Conservation (phyloP, 2,888 invertebrate species). For the Tipula helvola region DNA sequence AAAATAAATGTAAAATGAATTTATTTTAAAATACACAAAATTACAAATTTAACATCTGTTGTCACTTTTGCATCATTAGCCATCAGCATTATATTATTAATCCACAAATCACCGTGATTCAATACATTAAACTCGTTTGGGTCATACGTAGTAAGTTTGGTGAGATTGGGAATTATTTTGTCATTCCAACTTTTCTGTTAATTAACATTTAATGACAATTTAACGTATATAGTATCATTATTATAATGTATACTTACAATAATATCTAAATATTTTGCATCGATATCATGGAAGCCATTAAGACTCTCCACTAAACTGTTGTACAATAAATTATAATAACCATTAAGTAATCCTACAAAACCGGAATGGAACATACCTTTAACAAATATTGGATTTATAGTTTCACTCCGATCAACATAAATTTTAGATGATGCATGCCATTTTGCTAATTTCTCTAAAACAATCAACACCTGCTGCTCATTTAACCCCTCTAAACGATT, state of each 20-base stretch:
- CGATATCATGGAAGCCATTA: not conserved
- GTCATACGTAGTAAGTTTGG: not conserved
- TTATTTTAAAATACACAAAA: not conserved
- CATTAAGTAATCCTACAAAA: not conserved
- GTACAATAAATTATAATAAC: not conserved
- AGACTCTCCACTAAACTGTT: not conserved
- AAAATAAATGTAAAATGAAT: not conserved
- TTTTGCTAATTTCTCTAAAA: not conserved
- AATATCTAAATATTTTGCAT: not conserved
- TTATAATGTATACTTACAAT: not conserved
- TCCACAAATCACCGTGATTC: constrained; percentile 39
- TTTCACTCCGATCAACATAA: not conserved
- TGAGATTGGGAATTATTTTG: not conserved
- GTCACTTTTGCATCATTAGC: constrained; percentile 16
- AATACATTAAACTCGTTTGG: constrained; percentile 31
- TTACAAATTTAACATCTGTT: not conserved
- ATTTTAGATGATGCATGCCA: not conserved
- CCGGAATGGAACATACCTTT: not conserved
- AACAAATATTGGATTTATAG: not conserved
- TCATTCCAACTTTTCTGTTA: not conserved
- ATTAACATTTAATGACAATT: not conserved
- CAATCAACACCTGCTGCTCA: not conserved
- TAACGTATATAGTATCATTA: not conserved
- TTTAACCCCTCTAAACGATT: not conserved
- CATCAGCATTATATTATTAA: constrained; percentile 38